Evolutionary conservation across 2,113 vertebrate species (phyloP), one percentile per base, ranked within the genome.

Genomic region (Larimichthys crocea): DNA sequence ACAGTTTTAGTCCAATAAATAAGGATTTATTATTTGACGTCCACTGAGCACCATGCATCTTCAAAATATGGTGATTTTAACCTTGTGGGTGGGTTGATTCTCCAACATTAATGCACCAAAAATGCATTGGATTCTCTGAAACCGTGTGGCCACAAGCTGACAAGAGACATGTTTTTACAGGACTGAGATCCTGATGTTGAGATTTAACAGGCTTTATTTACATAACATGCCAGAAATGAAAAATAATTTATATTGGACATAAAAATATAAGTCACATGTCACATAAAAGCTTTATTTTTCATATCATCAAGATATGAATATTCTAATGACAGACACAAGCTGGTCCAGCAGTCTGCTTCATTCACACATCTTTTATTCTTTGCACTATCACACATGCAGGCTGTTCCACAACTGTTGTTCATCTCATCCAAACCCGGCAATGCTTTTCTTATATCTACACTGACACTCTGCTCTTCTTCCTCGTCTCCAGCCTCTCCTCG

Each of bases 401-500:
- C 26, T 16, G 29, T 59, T 52, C 35, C 24, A 71, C 61, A 66
- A 14, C 52, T 59, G 70, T 35, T 42, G 22, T 29, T n/a, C 5
- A 0, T 70, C 74, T 65, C 66, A 20, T 59, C 61, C 22, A 29
- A 29, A 22, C 49, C 53, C 74, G 67, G 26, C 17, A 17, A 0
- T 74, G 3, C 44, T 57, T 64, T 35, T 0, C 49, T 71, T 29
- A 12, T 24, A 15, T 61, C 46, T 29, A 40, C 31, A 10, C 42
- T 74, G 10, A 86, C 79, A 2, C 60, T 74, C 12, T 68, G n/a
- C 40, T 83, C 59, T 49, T 81, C 57, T 77, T 76, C 74, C 63
- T 79, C 73, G 74, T 65, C 71, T 78, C 8, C 84, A 88, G 85
- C 84, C 90, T 88, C 65, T 77, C 69, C 0, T 95, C 93, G 95